Conservation (phyloP, 2,113 vertebrate genomes). For the Steatornis caripensis region DNA sequence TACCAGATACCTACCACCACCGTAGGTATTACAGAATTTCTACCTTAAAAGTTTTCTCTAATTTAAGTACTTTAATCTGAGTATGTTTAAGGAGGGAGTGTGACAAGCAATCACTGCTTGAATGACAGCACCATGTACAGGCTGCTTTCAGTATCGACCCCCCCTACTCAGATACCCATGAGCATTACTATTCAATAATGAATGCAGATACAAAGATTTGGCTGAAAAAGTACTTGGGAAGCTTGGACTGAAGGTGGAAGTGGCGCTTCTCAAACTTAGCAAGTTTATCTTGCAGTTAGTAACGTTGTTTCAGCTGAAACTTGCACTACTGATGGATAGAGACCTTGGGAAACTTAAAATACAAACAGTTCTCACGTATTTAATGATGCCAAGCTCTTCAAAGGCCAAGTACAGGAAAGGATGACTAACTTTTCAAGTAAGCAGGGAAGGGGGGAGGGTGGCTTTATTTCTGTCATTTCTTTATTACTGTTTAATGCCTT, state of each 20-base stretch:
- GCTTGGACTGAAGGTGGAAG: background rate
- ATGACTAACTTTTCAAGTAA: background rate
- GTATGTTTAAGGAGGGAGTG: background rate
- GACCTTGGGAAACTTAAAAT: background rate
- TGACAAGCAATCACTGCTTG: background rate
- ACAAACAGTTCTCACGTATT: background rate
- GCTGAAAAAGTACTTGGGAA: background rate
- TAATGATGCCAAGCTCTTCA: background rate
- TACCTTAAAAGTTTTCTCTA: too few relatives aligned
- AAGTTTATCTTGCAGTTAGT: background rate
- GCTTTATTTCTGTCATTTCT: background rate
- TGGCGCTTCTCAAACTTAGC: background rate
- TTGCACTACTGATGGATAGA: background rate
- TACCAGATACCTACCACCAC: accelerated
- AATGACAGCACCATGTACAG: accelerated
- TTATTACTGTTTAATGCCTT: background rate
- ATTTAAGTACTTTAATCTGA: background rate
- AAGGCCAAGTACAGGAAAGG: background rate
- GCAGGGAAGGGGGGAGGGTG: too few relatives aligned
- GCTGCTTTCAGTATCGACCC: accelerated
- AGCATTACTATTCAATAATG: accelerated
- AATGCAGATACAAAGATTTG: background rate
- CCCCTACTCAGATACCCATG: accelerated
- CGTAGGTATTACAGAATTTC: too few relatives aligned
- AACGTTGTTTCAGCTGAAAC: background rate